Evolutionary conservation across 2,797 vertebrate species (phyloP), one percentile per base, ranked within the genome.

Genomic region (Hydrolagus colliei): DNA sequence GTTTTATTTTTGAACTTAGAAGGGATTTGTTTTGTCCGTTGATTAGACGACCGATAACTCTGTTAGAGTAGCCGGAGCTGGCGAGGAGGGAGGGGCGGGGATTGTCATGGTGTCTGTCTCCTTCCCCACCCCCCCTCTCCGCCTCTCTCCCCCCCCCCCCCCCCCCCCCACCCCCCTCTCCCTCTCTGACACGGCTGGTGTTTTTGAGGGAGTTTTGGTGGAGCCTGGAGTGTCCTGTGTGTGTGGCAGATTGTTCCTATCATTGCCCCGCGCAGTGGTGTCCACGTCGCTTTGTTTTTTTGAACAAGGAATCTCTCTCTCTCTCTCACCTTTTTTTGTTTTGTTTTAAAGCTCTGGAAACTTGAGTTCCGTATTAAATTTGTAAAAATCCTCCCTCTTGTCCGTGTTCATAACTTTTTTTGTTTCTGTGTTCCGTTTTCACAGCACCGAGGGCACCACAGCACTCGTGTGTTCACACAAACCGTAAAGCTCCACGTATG

Each of bases 1-100:
- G 2, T 52, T 84, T 67, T 84, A 32, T 67, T 84, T 84, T 84
- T 52, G 79, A 67, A 84, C 65, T 84, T 84, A 84, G 65, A 84
- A 32, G 35, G 35, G 71, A 71, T 22, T 62, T 67, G n/a, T 68
- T 84, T 84, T 5, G 41, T 52, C 79, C 79, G 71, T 27, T 9
- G 32, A 27, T 10, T 84, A 84, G 65, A 32, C 71, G 32, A 84
- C 65, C 35, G 65, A 84, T 84, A 84, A 84, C 79, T 63, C 67
- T 41, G 71, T 68, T 84, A 84, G 79, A 67, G 41, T 84, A 84
- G 79, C 71, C 68, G 65, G 71, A 84, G 65, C n/a, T 67, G 79
- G 67, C 68, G 65, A 82, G 22, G 59, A 71, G 9, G 35, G 72
- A n/a, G n/a, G n/a, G n/a, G n/a, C n/a, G n/a, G n/a, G n/a, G n/a